Evolutionary conservation across 2,113 vertebrate genomes (phyloP), one percentile per base, ranked within the genome.

Genomic region (Arothron firmamentum): DNA sequence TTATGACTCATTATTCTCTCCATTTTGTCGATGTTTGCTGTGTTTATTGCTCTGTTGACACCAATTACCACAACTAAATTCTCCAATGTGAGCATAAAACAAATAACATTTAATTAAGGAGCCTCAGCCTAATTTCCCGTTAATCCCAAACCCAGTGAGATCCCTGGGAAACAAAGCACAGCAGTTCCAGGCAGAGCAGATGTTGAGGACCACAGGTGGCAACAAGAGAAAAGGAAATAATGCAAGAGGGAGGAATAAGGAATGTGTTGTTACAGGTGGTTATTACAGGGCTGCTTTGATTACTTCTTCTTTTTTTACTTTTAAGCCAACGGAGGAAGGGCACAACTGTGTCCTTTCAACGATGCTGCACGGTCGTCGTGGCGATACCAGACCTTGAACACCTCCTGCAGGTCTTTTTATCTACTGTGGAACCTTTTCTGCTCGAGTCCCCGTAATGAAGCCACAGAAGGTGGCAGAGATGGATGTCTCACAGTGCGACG

Each of bases 331-430:
- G 50, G 52, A 70, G 52, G 16, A 59, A 60, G 72, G 71, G 52
- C 58, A 31, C 46, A 43, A 20, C 13, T 42, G 1, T 53, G 70
- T 65, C 34, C 49, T 61, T 57, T 65, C 18, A 28, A n/a, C 50
- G 28, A 34, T 89, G 88, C 53, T 88, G 34, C 13, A n/a, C 48
- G 85, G 28, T 93, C 92, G 56, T 74, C 70, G 87, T 87, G 85
- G 75, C 83, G 34, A 83, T 59, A 62, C 23, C 6, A 56, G 64
- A 67, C 59, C 53, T 38, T 47, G 52, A 43, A 31, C 72, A 66
- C 64, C 49, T 17, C 28, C 28, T 31, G 28, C 8, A 9, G 28
- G 6, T 31, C 5, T 2, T 31, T 31, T 31, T 6, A 5, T 7
- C 28, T 7, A 9, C 28, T 31, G 28, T 31, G 28, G 28, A 31